phyloP scores from a whole-genome alignment of 2,888 invertebrate genomes.

The Villa cingulata region DNA sequence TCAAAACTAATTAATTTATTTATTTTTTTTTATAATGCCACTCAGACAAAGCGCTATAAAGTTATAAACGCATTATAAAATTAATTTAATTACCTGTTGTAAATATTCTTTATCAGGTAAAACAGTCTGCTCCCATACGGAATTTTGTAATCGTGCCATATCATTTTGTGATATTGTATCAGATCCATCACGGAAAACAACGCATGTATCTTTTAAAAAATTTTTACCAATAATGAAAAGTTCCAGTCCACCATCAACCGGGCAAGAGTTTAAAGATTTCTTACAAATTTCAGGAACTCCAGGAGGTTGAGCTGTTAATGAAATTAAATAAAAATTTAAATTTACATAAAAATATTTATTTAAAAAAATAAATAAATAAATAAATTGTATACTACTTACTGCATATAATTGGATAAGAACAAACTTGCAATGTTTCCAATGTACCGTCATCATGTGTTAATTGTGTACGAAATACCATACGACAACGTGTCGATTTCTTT shows the following conservation, averaged over 20 bases:
- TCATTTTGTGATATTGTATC: constrained; percentile 29
- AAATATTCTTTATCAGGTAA: constrained; percentile 77
- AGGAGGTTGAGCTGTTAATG: constrained; percentile 73
- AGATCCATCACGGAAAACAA: constrained; percentile 48
- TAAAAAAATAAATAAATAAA: not conserved
- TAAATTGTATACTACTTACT: constrained; percentile 48
- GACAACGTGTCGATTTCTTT: constrained; percentile 88
- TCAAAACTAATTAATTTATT: not conserved
- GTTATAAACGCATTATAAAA: no score
- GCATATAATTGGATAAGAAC: constrained; percentile 84
- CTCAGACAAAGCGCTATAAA: no score
- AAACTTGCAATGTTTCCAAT: constrained; percentile 71
- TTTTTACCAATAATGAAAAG: constrained; percentile 83
- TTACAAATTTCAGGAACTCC: constrained; percentile 86
- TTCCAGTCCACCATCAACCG: constrained; percentile 67
- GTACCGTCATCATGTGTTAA: constrained; percentile 64
- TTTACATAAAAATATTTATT: not conserved
- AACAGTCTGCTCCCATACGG: constrained; percentile 66
- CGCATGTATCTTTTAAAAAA: constrained; percentile 78
- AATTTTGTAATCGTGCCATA: constrained; percentile 37
- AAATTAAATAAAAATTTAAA: constrained; percentile 1
- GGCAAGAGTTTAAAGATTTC: constrained; percentile 69
- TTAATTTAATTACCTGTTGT: constrained; percentile 71
- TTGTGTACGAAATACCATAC: constrained; percentile 85
- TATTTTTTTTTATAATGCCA: not conserved